Evolutionary conservation across 2,888 invertebrate genomes (phyloP), one percentile per base, ranked within the genome.

Genomic region (Ornithoptera priamus): DNA sequence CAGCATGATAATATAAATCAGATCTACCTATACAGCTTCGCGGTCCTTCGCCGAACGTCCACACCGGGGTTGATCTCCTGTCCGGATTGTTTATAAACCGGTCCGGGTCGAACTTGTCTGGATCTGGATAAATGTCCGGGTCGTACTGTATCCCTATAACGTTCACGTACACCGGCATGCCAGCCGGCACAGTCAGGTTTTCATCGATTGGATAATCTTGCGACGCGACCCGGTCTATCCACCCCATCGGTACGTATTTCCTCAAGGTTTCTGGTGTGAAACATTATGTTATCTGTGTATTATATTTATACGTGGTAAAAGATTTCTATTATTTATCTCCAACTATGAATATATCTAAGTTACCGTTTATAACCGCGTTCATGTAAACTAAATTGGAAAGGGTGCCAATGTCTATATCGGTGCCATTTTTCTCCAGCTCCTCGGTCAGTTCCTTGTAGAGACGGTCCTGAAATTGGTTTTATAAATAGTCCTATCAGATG

Each of bases 191-290:
- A 0, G 68, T 71, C 30, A 75, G 68, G 15, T 70, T 67, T 15
- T 72, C 75, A 36, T 75, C 74, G 5, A 75, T 62, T 50, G 72
- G 46, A 62, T 75, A 75, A 56, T 72, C 71, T n/a, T 61, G 42
- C 1, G 58, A 36, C 2, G 73, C 71, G 7, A 73, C 46, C 20
- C 75, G 65, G 46, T 73, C 73, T 18, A 73, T 36, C 65, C 63
- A 73, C 0, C 72, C 72, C 71, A 73, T 72, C 1, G 70, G 56
- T 7, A 67, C 62, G 56, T 73, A 73, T 18, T 71, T 68, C 20
- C 68, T 46, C 2, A 71, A n/a, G 1, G 71, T 65, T 65, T 71
- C 71, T 71, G 10, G 39, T 39, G n/a, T 10, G 42, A 61, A 22
- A 24, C 24, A 22, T 17, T 10, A 12, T 5, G 17, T 24, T 59